Percentiles rank a stretch among this genome's conserved stretches.
phyloP scores from a whole-genome alignment of 2,888 invertebrate genomes.

The Netelia fuscicornis region DNA sequence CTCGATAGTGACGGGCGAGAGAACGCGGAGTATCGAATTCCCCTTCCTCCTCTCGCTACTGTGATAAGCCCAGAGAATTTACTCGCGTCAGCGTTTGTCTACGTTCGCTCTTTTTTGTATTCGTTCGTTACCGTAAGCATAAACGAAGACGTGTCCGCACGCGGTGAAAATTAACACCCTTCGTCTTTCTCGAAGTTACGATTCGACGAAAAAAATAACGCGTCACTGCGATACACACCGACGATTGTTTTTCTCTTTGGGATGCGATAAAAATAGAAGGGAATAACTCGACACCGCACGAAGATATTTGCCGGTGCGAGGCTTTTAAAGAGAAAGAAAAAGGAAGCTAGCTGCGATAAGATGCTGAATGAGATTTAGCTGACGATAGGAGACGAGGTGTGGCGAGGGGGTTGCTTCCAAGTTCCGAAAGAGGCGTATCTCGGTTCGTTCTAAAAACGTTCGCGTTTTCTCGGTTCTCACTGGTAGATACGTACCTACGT shows the following conservation, averaged over 20 bases:
- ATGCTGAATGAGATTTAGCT: not conserved
- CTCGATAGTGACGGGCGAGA: slow-evolving; percentile 28
- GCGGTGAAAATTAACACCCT: slow-evolving; percentile 48
- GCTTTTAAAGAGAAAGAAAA: not conserved
- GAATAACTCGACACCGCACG: not conserved
- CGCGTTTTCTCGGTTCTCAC: slow-evolving; percentile 15
- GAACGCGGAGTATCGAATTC: not conserved
- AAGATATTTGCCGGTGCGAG: not conserved
- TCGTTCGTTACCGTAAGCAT: slow-evolving; percentile 32
- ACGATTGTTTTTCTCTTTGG: not conserved
- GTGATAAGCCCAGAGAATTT: slow-evolving; percentile 20
- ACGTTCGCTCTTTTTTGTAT: slow-evolving; percentile 34
- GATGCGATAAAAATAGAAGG: not conserved
- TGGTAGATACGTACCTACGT: not conserved
- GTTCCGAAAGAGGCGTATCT: too few species aligned
- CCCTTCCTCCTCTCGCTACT: not conserved
- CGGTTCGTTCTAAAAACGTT: slow-evolving; percentile 41
- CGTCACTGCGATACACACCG: not conserved
- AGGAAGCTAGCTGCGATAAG: not conserved
- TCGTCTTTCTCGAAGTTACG: not conserved
- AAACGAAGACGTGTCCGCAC: slow-evolving; percentile 13
- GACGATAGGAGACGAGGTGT: slow-evolving; percentile 16
- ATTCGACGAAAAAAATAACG: not conserved
- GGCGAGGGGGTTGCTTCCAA: too few species aligned
- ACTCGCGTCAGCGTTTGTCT: slow-evolving; percentile 32